Base-by-base conservation (phyloP, 2,113 vertebrate species). In the Hippolais icterina region DNA sequence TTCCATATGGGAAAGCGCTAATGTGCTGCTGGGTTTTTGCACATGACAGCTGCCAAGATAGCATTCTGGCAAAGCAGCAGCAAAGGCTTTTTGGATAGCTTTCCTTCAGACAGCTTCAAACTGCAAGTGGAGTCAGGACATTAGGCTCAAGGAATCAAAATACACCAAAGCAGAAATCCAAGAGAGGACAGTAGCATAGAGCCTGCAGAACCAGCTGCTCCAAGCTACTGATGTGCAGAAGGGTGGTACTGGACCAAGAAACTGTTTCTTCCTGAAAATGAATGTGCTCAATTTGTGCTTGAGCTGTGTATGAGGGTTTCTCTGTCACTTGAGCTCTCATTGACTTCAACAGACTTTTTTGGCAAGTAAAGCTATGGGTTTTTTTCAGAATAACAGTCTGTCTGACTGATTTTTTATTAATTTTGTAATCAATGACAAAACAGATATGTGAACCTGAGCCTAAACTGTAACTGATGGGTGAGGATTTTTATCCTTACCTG, bases 381-480 rank as follows among this genome's bases (percentile, higher is more conserved):
- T 85, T 90, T 78, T 72, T 74, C 22, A 41, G 4, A 66, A 16
- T 44, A 52, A 33, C 27, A 54, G 53, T 24, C 17, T 41, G 6
- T 61, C 23, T 65, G 11, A 44, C 24, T 78, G 13, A 47, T 87
- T 54, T 78, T 87, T 28, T 19, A 52, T 74, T 69, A 19, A 63
- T 29, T 63, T 85, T 12, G 35, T n/a, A 64, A 76, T 22, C n/a
- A 52, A 12, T 68, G 19, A 52, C 19, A 64, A 83, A 88, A 79
- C 11, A 25, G 5, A 24, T 42, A 53, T 0, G 0, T 35, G n/a
- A 63, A 49, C 25, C 33, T 41, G 24, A 13, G 11, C 50, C 7
- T 54, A 23, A 52, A 23, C 25, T 66, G 18, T 79, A 63, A 50
- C 1, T 6, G 35, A 44, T 19, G 7, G 66, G n/a, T 28, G 44